Evolutionary conservation across 2,888 invertebrate genomes (phyloP), one percentile per base, ranked within the genome.

Genomic region (Meteorus colon): DNA sequence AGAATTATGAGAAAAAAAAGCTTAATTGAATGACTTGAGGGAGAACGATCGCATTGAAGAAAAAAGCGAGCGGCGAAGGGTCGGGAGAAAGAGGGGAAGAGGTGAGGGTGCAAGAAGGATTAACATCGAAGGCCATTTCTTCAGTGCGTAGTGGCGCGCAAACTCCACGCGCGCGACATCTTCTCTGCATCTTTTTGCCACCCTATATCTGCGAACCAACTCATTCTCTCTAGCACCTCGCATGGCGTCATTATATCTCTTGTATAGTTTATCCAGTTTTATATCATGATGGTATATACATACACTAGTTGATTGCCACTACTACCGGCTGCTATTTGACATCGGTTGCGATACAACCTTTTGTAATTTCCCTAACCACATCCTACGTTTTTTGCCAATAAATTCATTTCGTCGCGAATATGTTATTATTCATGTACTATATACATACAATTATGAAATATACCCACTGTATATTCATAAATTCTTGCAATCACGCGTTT

Each of bases 11-110:
- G 19, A 29, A 19, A 48, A 74, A 74, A 74, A 68, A 29, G 27
- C 60, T 68, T 74, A 74, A 74, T 74, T 74, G 68, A 74, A 74
- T 74, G 74, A 62, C 60, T 68, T 68, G 45, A 74, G 60, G 37
- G 63, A 68, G 68, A 55, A 48, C 60, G 60, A 60, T 34, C 68
- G 68, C 60, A 45, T 67, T 62, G 60, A 62, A 68, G 60, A 34
- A 62, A 51, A 51, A 31, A 34, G 6, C 5, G 12, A 31, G 4
- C n/a, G 31, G 14, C n/a, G 12, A 34, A 41, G 41, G 41, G 41
- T 41, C 12, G 12, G 12, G 41, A 4, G 41, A 41, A 41, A 41
- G 41, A 41, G 12, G 12, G 1, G 12, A 41, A 63, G 29, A 63
- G 29, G 10, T 34, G 63, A n/a, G 31, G 16, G 16, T 12, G 29